Base-by-base conservation (phyloP, 2,797 vertebrate genomes). In the Characodon lateralis region DNA sequence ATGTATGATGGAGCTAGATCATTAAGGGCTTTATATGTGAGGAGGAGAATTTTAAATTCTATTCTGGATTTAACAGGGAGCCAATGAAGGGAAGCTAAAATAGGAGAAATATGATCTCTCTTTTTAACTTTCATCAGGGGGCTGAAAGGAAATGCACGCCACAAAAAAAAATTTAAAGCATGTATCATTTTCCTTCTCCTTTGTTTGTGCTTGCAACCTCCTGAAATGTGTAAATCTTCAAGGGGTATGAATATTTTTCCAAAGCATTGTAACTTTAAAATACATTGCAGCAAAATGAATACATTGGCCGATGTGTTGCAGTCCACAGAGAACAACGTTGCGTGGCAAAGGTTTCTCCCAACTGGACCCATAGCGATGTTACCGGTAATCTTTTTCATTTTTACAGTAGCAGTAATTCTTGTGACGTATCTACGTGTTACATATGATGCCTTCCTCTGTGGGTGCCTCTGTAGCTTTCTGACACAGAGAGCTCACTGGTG, bases 271-370 rank as follows among this genome's bases (percentile, higher is more conserved):
- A 43, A 14, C 69, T 69, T 13, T 80, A 70, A 58, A 84, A 74
- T 74, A 2, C 65, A 78, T 73, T 61, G 24, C 41, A 53, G 20
- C 56, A 76, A 41, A 74, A 72, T 80, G 80, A 80, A 74, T 59
- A 1, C 39, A 74, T 55, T 39, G 9, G 82, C 89, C 70, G 77
- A 58, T 91, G 75, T 85, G 75, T 90, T 77, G 18, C 91, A 99
- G 98, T 94, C 97, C 86, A 99, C 97, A 48, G 97, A 98, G 90
- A 99, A 99, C 93, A 97, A 97, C 18, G 98, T 99, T 48, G 98
- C 98, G 0, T 99, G 98, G 98, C 98, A 99, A 94, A 95, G 98
- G 85, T 99, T 99, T 91, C 97, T 99, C 86, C 98, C 98, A 46
- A 97, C 96, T 0, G 98, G 98, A 78, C 98, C 98, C 71, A 97